Evolutionary conservation across 2,113 vertebrate genomes (phyloP), one percentile per base, ranked within the genome.

Genomic region (Saccopteryx leptura): DNA sequence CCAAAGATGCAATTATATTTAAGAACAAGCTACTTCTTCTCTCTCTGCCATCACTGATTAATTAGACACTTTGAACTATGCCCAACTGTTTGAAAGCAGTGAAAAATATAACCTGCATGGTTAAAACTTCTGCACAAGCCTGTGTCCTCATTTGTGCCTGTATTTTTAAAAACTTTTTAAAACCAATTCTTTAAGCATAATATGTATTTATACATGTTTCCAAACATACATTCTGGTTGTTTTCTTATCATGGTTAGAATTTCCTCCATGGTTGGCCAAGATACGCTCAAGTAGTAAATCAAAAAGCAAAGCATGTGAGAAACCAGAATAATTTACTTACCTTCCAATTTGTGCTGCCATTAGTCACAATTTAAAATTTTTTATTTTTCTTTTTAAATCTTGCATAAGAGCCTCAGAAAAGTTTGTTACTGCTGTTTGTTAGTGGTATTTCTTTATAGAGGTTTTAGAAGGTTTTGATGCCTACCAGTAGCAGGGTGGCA

Each of bases 21-120:
- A 15, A 98, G 97, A 98, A 97, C 91, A n/a, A 65, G 39, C 69
- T 79, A 74, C 94, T 96, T 96, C 95, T 98, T 97, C 97, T 96
- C 97, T 98, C 91, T 96, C 7, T 97, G 97, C 98, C 98, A 98
- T 98, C 93, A 18, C 98, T 97, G 98, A 96, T 92, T 96, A 97
- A 98, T 98, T 97, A 94, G 95, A 78, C 94, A 96, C 98, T 97
- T 98, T 98, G 74, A 80, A 95, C 95, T 96, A 85, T 97, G 95
- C 94, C 93, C 90, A 97, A 76, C 95, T 97, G 96, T 97, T 61
- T 86, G 72, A 91, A 94, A 95, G 96, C 98, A 97, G 97, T 96
- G 93, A 88, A 80, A 97, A 95, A 92, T 76, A 54, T 88, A 97
- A 93, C 93, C 93, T 92, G 94, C 86, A 79, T 89, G 91, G 82